phyloP scores from a whole-genome alignment of 2,888 invertebrate species.

The Mesoligia furuncula region DNA sequence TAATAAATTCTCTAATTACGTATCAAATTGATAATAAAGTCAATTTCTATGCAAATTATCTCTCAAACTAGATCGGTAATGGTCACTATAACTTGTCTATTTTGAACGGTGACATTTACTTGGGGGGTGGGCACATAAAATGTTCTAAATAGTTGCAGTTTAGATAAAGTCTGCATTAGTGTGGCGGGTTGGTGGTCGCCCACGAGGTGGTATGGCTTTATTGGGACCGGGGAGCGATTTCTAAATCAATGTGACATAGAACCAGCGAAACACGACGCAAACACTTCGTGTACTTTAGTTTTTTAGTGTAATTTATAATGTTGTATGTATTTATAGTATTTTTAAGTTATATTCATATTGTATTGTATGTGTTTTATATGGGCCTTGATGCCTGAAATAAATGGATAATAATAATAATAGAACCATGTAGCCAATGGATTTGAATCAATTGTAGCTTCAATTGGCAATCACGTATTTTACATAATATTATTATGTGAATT shows the following conservation, averaged over 20 bases:
- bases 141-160: slow-evolving; percentile 75
- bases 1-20: slow-evolving; percentile 53
- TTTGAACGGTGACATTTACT: slow-evolving; percentile 67
- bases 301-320: too few relatives aligned
- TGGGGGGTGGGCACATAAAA: slow-evolving; percentile 74
- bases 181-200: slow-evolving; percentile 65
- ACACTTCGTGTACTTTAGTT: too few relatives aligned
- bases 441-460: too few relatives aligned
- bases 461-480: not conserved
- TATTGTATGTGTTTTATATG: too few relatives aligned
- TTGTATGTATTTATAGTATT: too few relatives aligned
- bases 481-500: not conserved
- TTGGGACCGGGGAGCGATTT: slow-evolving; percentile 47
- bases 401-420: too few relatives aligned
- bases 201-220: slow-evolving; percentile 47
- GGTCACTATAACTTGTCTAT: slow-evolving; percentile 52
- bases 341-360: too few relatives aligned
- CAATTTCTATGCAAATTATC: slow-evolving; percentile 62
- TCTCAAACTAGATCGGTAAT: slow-evolving; percentile 53
- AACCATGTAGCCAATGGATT: not conserved
- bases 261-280: too few relatives aligned
- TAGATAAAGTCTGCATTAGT: slow-evolving; percentile 76
- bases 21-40: slow-evolving; percentile 57
- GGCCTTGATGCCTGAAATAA: too few relatives aligned
- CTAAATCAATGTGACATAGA: not conserved